Conservation (phyloP, 2,888 invertebrate species). For the Plebejus melissa region DNA sequence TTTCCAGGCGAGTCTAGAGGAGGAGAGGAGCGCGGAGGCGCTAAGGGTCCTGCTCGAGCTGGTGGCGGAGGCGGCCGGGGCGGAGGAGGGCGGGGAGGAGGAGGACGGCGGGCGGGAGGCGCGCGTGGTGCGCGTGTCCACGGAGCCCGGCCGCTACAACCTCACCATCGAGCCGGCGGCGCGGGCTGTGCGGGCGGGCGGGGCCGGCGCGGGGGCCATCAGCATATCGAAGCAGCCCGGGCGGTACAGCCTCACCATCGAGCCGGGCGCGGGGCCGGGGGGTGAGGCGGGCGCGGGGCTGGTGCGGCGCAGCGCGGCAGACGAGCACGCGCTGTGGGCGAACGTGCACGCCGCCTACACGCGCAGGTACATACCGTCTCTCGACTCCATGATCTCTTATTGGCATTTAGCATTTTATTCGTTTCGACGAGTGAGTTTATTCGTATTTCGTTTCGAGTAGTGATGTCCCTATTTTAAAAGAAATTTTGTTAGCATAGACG, state of each 20-base stretch:
- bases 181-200: background rate
- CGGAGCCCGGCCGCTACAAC: background rate
- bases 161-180: slow-evolving; percentile 4
- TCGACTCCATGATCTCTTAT: background rate
- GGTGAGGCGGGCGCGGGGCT: background rate
- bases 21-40: background rate
- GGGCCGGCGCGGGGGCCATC: background rate
- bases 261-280: background rate
- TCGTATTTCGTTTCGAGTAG: too few relatives aligned
- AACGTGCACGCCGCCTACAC: slow-evolving; percentile 20
- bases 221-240: slow-evolving; percentile 6
- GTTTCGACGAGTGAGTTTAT: background rate
- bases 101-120: background rate
- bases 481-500: too few relatives aligned
- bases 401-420: background rate
- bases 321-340: background rate
- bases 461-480: too few relatives aligned
- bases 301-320: background rate
- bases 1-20: background rate
- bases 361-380: background rate
- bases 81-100: background rate
- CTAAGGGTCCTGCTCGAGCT: background rate
- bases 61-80: background rate
- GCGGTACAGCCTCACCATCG: slow-evolving; percentile 9
- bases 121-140: background rate